Evolutionary conservation across 2,113 vertebrate genomes (phyloP), one percentile per base, ranked within the genome.

Genomic region (Hemiscyllium ocellatum): DNA sequence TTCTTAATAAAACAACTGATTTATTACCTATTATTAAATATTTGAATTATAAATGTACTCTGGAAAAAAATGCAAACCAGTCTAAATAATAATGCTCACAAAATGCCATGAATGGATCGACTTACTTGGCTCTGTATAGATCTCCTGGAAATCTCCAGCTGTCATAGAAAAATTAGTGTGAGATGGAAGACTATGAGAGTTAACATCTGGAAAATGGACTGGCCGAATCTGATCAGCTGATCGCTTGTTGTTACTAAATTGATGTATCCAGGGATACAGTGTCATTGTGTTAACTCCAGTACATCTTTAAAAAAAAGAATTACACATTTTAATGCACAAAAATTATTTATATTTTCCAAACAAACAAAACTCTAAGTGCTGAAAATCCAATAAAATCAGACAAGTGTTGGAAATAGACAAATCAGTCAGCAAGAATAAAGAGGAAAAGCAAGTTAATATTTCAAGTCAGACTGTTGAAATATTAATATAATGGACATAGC

Each of bases 221-320:
- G 98, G 98, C 96, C 99, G 98, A 95, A 98, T 99, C 96, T 99
- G 99, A 98, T 99, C 99, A 78, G 98, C 97, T 86, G 98, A 98
- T 97, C 97, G 98, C 97, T 98, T 98, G 97, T 99, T 99, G 98
- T 99, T 99, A 97, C 99, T 99, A 97, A 99, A 99, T 96, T 99
- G 99, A 98, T 99, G 99, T 96, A 99, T 98, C 99, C 99, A 99
- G 70, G 99, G 99, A 97, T 99, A 99, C 97, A 99, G 97, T 95
- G 98, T 99, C 97, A 98, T 97, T 95, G 98, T 97, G 96, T 99
- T 99, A 97, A 99, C 97, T 96, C 98, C 97, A 97, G 98, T 98
- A 97, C 99, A 99, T 98, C 99, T 99, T 98, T 98, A 98, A 97
- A 98, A 90, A 98, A 33, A 7, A 26, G 37, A 69, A 85, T 68